These are phyloP conservation scores for Microcebus murinus DNA, from an alignment of 2,113 vertebrate genomes.

Conservation along the genomic window DNA sequence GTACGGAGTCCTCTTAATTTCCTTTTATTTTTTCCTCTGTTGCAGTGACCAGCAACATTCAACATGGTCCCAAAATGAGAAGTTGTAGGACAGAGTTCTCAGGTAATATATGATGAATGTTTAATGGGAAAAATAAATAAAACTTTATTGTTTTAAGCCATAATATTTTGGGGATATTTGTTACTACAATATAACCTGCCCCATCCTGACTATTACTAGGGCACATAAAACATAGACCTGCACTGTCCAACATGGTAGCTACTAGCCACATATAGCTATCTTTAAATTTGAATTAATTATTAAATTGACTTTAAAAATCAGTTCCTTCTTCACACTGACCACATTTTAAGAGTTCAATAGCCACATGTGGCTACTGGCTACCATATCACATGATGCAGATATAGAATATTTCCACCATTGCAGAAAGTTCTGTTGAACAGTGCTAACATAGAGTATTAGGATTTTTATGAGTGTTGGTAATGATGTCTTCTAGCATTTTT, in stretches of 20 bases:
- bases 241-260: neutral
- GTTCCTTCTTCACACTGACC: neutral
- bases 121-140: neutral
- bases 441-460: neutral
- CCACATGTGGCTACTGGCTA: neutral
- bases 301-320: constrained; percentile 8
- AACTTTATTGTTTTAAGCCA: neutral
- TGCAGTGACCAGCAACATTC: neutral
- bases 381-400: neutral
- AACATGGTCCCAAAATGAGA: neutral
- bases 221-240: neutral
- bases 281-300: neutral
- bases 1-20: neutral
- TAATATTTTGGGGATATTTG: constrained; percentile 11
- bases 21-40: neutral
- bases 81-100: neutral
- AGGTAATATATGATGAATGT: neutral
- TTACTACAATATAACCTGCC: neutral
- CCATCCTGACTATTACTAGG: neutral
- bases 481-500: constrained; percentile 12
- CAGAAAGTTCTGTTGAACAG: neutral
- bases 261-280: neutral
- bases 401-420: neutral
- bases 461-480: neutral
- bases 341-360: neutral